Base-by-base conservation (phyloP, 2,888 invertebrate genomes). In the Timema cristinae region DNA sequence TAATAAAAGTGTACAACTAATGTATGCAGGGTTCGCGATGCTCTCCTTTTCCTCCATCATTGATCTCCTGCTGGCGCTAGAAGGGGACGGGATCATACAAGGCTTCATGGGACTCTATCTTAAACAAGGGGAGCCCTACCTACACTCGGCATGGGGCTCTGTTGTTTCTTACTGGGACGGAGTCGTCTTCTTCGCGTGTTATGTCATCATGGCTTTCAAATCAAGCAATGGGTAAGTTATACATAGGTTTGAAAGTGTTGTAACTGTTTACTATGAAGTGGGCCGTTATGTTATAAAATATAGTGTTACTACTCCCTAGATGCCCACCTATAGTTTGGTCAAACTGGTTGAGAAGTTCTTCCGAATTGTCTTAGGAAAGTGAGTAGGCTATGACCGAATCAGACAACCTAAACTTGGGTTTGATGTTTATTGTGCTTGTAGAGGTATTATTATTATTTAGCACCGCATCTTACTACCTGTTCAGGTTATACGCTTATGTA, bases 101-200 rank as follows among this genome's bases (percentile, higher is more conserved):
- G 69, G 69, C 13, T 69, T 50, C 16, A 10, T 69, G 10, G 50
- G 59, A 6, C 50, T 50, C 10, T 69, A 69, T 9, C 61, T 69
- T 7, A 61, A 69, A 49, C 61, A 69, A 32, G 69, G 59, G 16
- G 69, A 69, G 15, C 69, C 69, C 5, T 69, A 69, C n/a, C 50
- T 69, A 5, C 5, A 16, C 50, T 50, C 50, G 11, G 61, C 69
- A 61, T 69, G 69, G 69, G 69, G 69, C n/a, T 51, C 69, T 50
- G 16, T 69, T 10, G 69, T 16, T 13, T 49, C 32, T 8, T 69
- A 50, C 7, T 69, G 69, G 69, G 69, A 69, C 32, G 69, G 69
- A 7, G 61, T 50, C 47, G 69, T 56, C 7, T 50, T 49, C 32
- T 13, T 59, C 16, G 8, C 16, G 32, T 69, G 5, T 48, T 61